A percentile compares a stretch with the other conserved stretches of the same genome.
phyloP scores from a whole-genome alignment of 2,888 invertebrate genomes.

The Sussaba pulchella region DNA sequence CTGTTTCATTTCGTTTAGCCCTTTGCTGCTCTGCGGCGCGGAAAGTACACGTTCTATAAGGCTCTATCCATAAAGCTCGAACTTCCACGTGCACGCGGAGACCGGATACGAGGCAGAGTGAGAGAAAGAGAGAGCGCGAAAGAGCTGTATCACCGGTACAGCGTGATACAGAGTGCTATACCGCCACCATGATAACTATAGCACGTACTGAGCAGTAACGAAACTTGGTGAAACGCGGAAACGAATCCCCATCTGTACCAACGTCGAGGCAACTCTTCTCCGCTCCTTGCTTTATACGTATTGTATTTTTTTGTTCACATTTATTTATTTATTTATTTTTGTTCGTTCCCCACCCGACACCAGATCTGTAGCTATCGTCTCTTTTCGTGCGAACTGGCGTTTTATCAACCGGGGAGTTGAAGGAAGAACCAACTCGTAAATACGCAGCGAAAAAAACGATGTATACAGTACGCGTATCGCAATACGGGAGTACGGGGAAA shows the following conservation, averaged over 20 bases:
- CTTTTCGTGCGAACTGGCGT: conserved; percentile 50
- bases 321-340: conserved; percentile 54
- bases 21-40: conserved; percentile 31
- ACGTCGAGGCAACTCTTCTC: conserved; percentile 42
- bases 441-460: conserved; percentile 61
- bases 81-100: conserved; percentile 51
- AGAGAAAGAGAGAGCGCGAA: conserved; percentile 21
- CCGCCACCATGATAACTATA: conserved; percentile 10
- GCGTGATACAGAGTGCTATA: conserved; percentile 22
- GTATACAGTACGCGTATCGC: conserved; percentile 17
- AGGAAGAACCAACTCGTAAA: conserved; percentile 59
- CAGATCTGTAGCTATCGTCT: conserved; percentile 47
- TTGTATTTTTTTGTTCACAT: conserved; percentile 22
- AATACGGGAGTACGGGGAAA: not conserved
- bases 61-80: conserved; percentile 58
- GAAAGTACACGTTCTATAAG: conserved; percentile 46
- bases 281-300: conserved; percentile 25
- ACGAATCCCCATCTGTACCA: conserved; percentile 54
- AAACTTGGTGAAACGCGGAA: conserved; percentile 58
- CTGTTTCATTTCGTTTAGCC: conserved; percentile 59
- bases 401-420: conserved; percentile 47
- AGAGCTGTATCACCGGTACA: conserved; percentile 8
- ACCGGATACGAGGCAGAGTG: conserved; percentile 58
- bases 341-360: conserved; percentile 40
- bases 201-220: conserved; percentile 53